Evolutionary conservation across 2,113 vertebrate genomes (phyloP), one percentile per base, ranked within the genome.

Genomic region (Hypomesus transpacificus): DNA sequence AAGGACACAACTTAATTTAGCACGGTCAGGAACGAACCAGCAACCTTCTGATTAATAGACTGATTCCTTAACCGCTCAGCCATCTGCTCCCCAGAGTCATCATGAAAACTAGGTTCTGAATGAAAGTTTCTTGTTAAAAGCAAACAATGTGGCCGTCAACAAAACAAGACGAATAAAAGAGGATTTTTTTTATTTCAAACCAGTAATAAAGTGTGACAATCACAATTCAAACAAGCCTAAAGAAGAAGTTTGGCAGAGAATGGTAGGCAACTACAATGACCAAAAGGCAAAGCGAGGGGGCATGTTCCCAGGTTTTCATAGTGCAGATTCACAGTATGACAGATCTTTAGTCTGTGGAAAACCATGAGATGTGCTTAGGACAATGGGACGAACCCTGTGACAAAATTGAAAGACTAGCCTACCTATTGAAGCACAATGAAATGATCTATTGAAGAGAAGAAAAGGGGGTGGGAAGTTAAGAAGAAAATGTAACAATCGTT

Each of bases 101-200:
- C 3, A 63, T 18, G 20, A 56, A 60, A 39, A 39, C 18, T 18
- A 52, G 69, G 7, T n/a, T n/a, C 21, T 13, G 50, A 56, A 20
- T 60, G 56, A 20, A 5, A 21, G 26, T 20, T 31, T 14, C 56
- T 16, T 28, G 53, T 59, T 59, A 3, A 22, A 13, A 18, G 16
- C 22, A 18, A 14, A 46, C 54, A 50, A 24, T 13, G 34, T 34
- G 64, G 3, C 60, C 65, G 20, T n/a, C 31, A 21, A 7, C 51
- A 39, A 58, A 20, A 52, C 63, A 52, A 51, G 14, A 74, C 14
- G 68, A 69, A 58, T 46, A 28, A 77, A 88, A 82, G 74, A 84
- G 60, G 66, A 85, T 78, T 82, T 83, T 85, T 90, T 90, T 90
- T 88, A 91, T 89, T 91, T 89, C 70, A 77, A 87, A 84, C 59